Evolutionary conservation across 2,797 vertebrate genomes (phyloP).

Genomic region (Paramormyrops hopkinsi): DNA sequence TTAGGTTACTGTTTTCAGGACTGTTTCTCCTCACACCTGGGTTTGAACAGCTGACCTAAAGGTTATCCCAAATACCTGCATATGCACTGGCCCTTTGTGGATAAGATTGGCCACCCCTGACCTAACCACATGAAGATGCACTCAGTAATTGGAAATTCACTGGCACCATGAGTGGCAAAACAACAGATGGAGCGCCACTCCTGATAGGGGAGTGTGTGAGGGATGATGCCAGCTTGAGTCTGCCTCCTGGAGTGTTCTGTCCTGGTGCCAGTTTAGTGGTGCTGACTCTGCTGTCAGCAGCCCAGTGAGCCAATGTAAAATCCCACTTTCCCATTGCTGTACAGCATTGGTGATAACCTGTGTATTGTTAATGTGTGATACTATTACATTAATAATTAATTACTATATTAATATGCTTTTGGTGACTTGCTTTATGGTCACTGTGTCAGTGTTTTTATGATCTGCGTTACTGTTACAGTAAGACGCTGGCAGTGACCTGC

Average conservation of each 20-base stretch:
- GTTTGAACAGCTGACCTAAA: neutral
- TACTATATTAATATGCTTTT: neutral
- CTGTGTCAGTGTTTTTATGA: neutral
- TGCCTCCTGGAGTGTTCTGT: neutral
- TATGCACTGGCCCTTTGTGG: neutral
- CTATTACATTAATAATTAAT: neutral
- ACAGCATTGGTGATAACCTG: neutral
- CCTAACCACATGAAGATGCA: neutral
- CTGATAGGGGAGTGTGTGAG: neutral
- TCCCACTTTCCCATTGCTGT: neutral
- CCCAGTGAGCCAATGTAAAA: neutral
- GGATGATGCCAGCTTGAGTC: neutral
- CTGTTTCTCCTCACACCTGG: neutral
- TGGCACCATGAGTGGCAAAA: neutral
- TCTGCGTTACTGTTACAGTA: neutral
- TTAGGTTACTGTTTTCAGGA: neutral
- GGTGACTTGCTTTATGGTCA: neutral
- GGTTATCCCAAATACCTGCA: neutral
- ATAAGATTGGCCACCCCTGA: neutral
- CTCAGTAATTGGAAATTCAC: constrained; percentile 5
- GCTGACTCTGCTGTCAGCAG: neutral
- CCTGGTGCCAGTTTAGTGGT: neutral
- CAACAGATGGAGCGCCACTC: constrained; percentile 12
- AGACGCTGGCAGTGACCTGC: neutral
- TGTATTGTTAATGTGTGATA: neutral